Conservation (phyloP, 2,797 vertebrate species). For the Myotis findleyi region DNA sequence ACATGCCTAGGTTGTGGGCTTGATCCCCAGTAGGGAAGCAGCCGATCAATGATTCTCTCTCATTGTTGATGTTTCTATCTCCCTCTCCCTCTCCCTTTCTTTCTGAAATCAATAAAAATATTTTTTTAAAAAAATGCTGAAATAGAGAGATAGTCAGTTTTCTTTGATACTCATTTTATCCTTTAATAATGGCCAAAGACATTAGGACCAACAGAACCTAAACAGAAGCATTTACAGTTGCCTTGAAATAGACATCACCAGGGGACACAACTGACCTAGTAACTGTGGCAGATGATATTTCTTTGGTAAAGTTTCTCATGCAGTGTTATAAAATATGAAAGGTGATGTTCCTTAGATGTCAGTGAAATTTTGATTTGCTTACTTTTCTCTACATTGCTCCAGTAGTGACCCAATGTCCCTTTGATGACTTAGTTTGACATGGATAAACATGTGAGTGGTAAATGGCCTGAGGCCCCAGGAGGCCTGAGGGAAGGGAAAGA, state of each 20-base stretch:
- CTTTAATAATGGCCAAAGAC: not conserved
- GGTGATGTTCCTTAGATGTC: not conserved
- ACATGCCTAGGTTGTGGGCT: too few species aligned
- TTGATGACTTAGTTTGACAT: not conserved
- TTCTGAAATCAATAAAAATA: too few species aligned
- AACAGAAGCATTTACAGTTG: not conserved
- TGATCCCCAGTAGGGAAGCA: too few species aligned
- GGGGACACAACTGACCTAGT: not conserved
- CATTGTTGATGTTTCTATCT: too few species aligned
- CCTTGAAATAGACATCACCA: not conserved
- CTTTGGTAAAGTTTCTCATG: not conserved
- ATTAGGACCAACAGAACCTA: not conserved
- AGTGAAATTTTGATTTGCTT: not conserved
- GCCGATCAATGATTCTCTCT: too few species aligned
- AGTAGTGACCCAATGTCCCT: not conserved
- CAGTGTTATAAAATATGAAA: not conserved
- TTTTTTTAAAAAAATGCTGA: not conserved
- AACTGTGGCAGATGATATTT: not conserved
- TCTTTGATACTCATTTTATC: not conserved
- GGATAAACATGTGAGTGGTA: not conserved
- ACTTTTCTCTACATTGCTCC: not conserved
- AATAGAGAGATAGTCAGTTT: not conserved
- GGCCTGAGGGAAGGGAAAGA: not conserved
- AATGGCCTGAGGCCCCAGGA: not conserved
- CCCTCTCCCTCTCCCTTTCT: too few species aligned